These are phyloP conservation scores for Melanostigma gelatinosum DNA, from an alignment of 2,113 vertebrate genomes.

Conservation along the genomic window DNA sequence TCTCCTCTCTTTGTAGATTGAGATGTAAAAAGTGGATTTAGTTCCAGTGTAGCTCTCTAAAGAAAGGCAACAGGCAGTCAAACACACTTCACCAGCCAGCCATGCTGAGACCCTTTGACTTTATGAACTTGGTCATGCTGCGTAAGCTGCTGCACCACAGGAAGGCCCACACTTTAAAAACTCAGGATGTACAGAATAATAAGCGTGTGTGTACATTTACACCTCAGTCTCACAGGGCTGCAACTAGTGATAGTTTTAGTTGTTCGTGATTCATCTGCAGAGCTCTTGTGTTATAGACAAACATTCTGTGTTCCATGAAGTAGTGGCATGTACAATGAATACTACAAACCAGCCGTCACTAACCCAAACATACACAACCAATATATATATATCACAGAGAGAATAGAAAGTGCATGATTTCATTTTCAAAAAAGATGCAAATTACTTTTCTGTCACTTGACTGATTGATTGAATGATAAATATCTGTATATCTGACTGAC, in stretches of 20 bases:
- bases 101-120: background rate
- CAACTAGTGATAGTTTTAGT: background rate
- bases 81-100: background rate
- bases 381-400: background rate
- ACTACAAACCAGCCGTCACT: background rate
- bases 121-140: background rate
- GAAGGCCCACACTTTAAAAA: background rate
- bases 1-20: background rate
- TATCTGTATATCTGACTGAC: background rate
- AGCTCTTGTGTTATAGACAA: background rate
- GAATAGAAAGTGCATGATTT: background rate
- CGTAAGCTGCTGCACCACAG: background rate
- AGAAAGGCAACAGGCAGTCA: background rate
- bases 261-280: background rate
- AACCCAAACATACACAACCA: background rate
- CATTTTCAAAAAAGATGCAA: background rate
- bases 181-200: background rate
- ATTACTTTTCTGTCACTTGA: background rate
- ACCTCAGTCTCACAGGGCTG: background rate
- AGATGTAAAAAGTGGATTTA: background rate
- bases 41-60: background rate
- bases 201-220: background rate
- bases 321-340: background rate
- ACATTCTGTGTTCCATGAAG: background rate
- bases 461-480: background rate